phyloP scores from a whole-genome alignment of 2,113 vertebrate species.

The Pelvicachromis taeniatus region DNA sequence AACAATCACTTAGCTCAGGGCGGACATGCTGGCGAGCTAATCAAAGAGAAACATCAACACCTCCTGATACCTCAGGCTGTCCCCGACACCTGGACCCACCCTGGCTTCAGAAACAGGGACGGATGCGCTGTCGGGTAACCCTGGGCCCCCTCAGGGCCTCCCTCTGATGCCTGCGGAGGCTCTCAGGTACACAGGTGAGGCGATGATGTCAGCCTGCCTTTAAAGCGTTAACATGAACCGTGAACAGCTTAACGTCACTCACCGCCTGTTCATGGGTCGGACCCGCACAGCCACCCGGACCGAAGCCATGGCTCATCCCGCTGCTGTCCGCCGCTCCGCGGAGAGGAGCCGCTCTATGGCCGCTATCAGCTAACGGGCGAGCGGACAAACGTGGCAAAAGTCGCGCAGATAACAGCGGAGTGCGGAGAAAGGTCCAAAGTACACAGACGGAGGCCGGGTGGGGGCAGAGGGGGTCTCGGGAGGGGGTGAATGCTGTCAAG shows the following conservation, averaged over 20 bases:
- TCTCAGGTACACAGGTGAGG: not conserved
- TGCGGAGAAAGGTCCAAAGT: rapidly evolving
- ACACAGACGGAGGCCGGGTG: not conserved
- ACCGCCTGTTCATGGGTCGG: constrained; percentile 92
- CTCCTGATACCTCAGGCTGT: not conserved
- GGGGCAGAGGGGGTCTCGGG: rapidly evolving
- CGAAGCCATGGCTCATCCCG: constrained; percentile 86
- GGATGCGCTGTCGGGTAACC: not conserved
- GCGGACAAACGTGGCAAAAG: constrained; percentile 12
- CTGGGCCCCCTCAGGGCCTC: not conserved
- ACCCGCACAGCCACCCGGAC: constrained; percentile 94
- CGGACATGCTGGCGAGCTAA: not conserved
- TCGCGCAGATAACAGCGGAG: not conserved
- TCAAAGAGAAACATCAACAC: not conserved
- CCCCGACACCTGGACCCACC: not conserved
- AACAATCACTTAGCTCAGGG: not conserved
- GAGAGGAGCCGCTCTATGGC: not conserved
- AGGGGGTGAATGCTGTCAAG: not conserved
- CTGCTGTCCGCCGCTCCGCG: not conserved
- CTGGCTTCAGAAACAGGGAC: not conserved
- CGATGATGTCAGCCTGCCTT: not conserved
- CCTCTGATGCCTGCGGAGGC: not conserved
- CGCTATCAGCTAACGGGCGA: not conserved
- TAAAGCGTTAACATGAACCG: not conserved
- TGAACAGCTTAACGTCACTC: constrained; percentile 52